A percentile compares a stretch with the other conserved stretches of the same genome.
phyloP scores from a whole-genome alignment of 2,797 vertebrate genomes.

The Parotocinclus haroldoi region DNA sequence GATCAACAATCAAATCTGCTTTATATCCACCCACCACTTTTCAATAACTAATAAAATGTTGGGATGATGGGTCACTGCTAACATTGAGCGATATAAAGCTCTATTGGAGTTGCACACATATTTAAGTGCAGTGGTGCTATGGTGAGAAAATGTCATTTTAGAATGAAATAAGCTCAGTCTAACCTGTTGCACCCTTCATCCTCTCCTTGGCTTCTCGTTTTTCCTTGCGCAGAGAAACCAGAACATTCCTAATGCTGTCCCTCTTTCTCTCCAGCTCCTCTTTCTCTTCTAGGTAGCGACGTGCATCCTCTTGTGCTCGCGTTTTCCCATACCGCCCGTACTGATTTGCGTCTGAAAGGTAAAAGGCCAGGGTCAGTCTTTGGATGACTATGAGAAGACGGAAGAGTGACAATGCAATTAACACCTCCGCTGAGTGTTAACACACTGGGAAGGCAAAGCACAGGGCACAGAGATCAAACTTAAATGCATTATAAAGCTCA shows the following conservation, averaged over 20 bases:
- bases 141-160: constrained; percentile 3
- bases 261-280: constrained; percentile 91
- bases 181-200: constrained; percentile 78
- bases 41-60: too few relatives aligned
- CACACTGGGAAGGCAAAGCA: constrained; percentile 9
- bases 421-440: constrained; percentile 6
- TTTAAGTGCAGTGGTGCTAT: neutral
- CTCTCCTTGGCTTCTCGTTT: constrained; percentile 82
- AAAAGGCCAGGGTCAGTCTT: constrained; percentile 37
- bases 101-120: neutral
- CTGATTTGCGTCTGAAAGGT: constrained; percentile 82
- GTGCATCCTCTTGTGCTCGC: constrained; percentile 90
- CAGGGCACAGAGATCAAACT: constrained; percentile 20
- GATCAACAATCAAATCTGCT: too few relatives aligned
- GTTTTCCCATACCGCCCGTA: constrained; percentile 92
- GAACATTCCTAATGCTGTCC: constrained; percentile 75
- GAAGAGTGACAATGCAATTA: constrained; percentile 37
- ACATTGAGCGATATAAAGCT: too few relatives aligned
- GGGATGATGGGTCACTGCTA: too few relatives aligned
- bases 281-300: constrained; percentile 83
- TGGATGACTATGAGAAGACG: constrained; percentile 30
- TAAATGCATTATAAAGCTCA: constrained; percentile 32
- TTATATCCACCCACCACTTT: too few relatives aligned
- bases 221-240: constrained; percentile 80
- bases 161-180: constrained; percentile 23